phyloP scores from a whole-genome alignment of 2,797 vertebrate genomes.

The Ispidina lecontei region DNA sequence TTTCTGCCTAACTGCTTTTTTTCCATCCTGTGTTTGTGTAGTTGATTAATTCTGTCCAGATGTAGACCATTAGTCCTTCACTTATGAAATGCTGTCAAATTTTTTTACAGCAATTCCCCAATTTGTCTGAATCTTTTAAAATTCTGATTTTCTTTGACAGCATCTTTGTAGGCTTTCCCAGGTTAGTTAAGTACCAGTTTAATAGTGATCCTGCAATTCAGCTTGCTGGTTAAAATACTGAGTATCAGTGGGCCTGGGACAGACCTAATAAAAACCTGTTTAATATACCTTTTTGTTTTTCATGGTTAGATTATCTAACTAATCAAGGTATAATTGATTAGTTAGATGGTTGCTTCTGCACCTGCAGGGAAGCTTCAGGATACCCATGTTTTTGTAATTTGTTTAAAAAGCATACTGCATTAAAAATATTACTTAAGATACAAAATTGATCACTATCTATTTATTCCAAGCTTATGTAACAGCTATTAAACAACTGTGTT shows the following conservation, averaged over 20 bases:
- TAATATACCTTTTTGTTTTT: background rate
- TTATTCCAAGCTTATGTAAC: background rate
- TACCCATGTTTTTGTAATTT: background rate
- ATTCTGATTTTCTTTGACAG: background rate
- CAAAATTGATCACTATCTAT: background rate
- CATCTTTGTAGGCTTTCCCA: background rate
- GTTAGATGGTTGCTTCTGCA: background rate
- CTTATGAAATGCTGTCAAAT: background rate
- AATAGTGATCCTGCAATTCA: background rate
- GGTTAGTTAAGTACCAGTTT: background rate
- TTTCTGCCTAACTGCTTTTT: constrained; percentile 11
- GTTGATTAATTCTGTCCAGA: background rate
- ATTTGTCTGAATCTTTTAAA: background rate
- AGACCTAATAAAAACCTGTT: background rate
- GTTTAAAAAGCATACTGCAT: background rate
- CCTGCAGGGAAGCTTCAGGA: background rate
- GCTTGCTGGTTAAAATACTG: background rate
- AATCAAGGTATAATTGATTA: background rate
- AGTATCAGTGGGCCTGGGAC: background rate
- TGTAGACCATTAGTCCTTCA: background rate
- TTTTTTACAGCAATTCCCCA: background rate
- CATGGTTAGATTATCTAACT: background rate
- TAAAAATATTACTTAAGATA: background rate
- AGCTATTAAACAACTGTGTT: background rate
- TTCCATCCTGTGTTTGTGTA: background rate